Conservation (phyloP, 2,113 vertebrate genomes). For the Arizona elegans region DNA sequence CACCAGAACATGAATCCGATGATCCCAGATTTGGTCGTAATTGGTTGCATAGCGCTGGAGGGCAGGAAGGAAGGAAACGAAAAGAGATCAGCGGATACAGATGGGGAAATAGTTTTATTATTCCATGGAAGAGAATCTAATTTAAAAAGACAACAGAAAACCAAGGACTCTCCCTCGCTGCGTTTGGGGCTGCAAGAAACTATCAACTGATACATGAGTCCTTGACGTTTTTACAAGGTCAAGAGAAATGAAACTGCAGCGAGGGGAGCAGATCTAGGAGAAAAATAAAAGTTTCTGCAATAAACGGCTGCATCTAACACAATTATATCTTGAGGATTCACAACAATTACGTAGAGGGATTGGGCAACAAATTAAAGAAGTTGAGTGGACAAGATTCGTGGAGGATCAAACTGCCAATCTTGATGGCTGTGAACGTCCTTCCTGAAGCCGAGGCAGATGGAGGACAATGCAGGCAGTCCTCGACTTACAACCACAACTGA, state of each 20-base stretch:
- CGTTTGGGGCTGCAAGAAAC: conserved; percentile 43
- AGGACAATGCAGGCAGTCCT: too few relatives aligned
- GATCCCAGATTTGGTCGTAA: background rate
- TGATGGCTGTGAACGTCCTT: background rate
- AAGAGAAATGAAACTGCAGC: conserved; percentile 34
- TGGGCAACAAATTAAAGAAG: background rate
- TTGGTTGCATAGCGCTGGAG: background rate
- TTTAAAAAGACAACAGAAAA: background rate
- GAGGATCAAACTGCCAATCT: background rate
- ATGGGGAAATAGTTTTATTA: background rate
- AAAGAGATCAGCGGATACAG: background rate
- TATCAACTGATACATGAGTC: conserved; percentile 28
- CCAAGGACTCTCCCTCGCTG: background rate
- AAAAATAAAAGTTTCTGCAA: background rate
- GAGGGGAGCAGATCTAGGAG: background rate
- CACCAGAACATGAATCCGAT: background rate
- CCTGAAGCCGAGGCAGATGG: too few relatives aligned
- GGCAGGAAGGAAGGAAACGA: background rate
- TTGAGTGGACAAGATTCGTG: background rate
- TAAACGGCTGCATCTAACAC: conserved; percentile 8
- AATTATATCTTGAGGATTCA: background rate
- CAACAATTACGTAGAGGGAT: background rate
- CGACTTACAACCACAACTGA: too few relatives aligned
- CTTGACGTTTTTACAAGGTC: conserved; percentile 39
- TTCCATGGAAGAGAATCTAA: background rate